These are phyloP conservation scores for Montifringilla adamsi DNA, from an alignment of 2,113 vertebrate species.

Conservation along the genomic window DNA sequence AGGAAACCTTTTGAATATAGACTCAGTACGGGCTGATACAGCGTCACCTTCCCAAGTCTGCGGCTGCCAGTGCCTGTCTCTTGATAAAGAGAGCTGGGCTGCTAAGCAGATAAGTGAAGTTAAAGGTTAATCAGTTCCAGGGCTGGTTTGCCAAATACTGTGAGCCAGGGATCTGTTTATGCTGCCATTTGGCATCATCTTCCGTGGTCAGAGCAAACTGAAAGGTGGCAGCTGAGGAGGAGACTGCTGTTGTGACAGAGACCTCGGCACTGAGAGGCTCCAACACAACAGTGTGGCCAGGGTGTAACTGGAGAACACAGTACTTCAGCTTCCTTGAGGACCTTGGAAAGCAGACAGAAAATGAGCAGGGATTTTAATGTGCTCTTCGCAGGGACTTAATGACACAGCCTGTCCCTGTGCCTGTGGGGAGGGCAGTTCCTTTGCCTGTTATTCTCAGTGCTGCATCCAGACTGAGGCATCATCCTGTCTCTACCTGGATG, in stretches of 20 bases:
- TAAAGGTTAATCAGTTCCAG: constrained; percentile 2
- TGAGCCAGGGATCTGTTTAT: not conserved
- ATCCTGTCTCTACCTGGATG: not conserved
- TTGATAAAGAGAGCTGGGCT: not conserved
- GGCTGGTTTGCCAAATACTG: not conserved
- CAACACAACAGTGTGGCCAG: not conserved
- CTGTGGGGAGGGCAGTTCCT: not conserved
- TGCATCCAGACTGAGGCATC: not conserved
- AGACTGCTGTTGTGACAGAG: not conserved
- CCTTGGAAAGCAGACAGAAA: not conserved
- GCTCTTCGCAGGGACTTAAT: not conserved
- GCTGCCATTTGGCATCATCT: not conserved
- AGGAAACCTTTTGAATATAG: not conserved
- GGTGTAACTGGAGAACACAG: accelerated
- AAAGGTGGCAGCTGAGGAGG: not conserved
- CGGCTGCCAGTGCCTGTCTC: not conserved
- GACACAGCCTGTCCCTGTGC: not conserved
- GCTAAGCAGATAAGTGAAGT: constrained; percentile 4
- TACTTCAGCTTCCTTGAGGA: not conserved
- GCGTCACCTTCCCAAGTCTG: not conserved
- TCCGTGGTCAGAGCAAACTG: not conserved
- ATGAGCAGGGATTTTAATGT: not conserved
- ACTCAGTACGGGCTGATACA: accelerated
- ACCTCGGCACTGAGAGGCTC: not conserved
- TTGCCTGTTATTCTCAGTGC: not conserved